Evolutionary conservation across 1,140 invertebrate species (phyloP).

Genomic region (Cephus cinctus): DNA sequence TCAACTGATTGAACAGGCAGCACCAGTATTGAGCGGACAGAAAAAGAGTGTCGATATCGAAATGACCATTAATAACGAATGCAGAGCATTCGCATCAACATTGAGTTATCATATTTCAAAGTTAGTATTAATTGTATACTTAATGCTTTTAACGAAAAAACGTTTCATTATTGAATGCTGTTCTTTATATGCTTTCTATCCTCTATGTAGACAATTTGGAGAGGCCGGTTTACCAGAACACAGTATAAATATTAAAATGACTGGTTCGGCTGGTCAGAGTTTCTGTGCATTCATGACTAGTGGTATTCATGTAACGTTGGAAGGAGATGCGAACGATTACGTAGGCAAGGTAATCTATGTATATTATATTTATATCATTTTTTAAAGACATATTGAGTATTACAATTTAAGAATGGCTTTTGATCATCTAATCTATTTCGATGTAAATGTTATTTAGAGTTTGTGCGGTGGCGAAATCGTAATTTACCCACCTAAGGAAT

Average conservation of each 20-base stretch:
- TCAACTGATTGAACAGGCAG: constrained; percentile 73
- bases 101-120: constrained; percentile 92
- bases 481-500: constrained; percentile 88
- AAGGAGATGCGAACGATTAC: constrained; percentile 99
- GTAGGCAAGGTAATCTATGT: constrained; percentile 67
- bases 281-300: constrained; percentile 97
- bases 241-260: constrained; percentile 83
- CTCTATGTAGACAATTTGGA: constrained; percentile 87
- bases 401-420: too few species aligned
- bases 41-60: constrained; percentile 69
- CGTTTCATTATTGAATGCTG: constrained; percentile 14
- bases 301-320: constrained; percentile 86
- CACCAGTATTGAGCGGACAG: constrained; percentile 73
- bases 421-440: too few species aligned
- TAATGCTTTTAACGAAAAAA: constrained; percentile 10
- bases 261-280: constrained; percentile 96
- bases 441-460: constrained; percentile 53
- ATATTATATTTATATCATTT: constrained; percentile 8
- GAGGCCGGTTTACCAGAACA: constrained; percentile 85
- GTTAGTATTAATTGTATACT: constrained; percentile 58
- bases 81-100: constrained; percentile 89
- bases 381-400: constrained; percentile 2
- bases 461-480: constrained; percentile 94
- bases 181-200: constrained; percentile 28
- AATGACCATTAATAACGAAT: constrained; percentile 87